Conservation (phyloP, 2,888 invertebrate genomes). For the Tribolium freemani region DNA sequence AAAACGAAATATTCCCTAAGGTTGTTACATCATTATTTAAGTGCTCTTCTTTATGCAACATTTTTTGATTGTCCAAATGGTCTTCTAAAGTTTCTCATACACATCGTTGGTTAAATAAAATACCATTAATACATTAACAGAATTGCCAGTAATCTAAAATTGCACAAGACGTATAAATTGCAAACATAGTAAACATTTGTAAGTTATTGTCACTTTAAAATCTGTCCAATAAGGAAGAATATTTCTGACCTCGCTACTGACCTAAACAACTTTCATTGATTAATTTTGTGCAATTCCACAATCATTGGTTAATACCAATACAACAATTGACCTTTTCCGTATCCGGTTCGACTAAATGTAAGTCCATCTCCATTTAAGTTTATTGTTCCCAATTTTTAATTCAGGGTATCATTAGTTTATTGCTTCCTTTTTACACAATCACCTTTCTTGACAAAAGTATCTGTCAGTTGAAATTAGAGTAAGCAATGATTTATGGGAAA, state of each 20-base stretch:
- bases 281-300: not conserved
- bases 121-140: slow-evolving; percentile 11
- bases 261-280: slow-evolving; percentile 21
- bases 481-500: not conserved
- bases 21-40: slow-evolving; percentile 9
- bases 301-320: too few relatives aligned
- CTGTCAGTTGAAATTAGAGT: not conserved
- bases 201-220: slow-evolving; percentile 10
- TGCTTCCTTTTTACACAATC: not conserved
- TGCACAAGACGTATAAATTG: not conserved
- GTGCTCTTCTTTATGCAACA: not conserved
- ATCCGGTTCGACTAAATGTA: too few relatives aligned
- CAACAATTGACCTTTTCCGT: too few relatives aligned
- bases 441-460: not conserved
- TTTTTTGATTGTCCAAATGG: not conserved
- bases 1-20: not conserved
- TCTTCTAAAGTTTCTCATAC: not conserved
- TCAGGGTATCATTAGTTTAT: not conserved
- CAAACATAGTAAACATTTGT: not conserved
- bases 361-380: not conserved
- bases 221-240: slow-evolving; percentile 18
- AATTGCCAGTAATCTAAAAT: not conserved
- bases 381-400: not conserved
- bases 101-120: not conserved
- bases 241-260: slow-evolving; percentile 7